Evolutionary conservation across 2,888 invertebrate species (phyloP), one percentile per base, ranked within the genome.

Genomic region (Didymodactylos carnosus): DNA sequence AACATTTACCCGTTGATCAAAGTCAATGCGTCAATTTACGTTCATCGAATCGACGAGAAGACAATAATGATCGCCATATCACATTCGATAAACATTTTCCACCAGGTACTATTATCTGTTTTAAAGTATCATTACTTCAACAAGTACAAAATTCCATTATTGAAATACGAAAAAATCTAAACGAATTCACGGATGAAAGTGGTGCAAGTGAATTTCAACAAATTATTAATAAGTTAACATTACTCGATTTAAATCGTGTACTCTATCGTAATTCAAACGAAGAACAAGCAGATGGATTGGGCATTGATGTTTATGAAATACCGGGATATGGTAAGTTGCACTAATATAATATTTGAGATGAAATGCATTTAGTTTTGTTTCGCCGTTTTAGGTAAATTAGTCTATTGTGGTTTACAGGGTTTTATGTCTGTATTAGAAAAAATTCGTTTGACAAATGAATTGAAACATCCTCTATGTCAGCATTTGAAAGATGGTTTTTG

Each of bases 401-500:
- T 90, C 35, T 97, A 94, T 84, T 90, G 92, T 79, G 97, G 97
- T 11, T 84, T 97, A 23, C 92, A 94, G 86, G 92, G 89, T 75
- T 85, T 91, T 69, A 86, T 90, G 77, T 89, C 91, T 1, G 81
- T 90, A 25, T 82, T 94, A 76, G 87, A 88, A 51, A 88, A 88
- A 72, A 89, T 94, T 75, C 87, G 91, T 62, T 87, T 88, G 95
- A 84, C 94, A 14, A 74, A 74, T 51, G 16, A 94, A 84, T 87
- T 97, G 71, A 97, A 95, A 0, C 97, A 98, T 87, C 90, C 97
- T 23, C 83, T 99, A 79, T 97, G 97, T 85, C 87, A 85, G 77
- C 97, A 98, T 86, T 86, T 98, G 77, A 87, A 98, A 77, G 88
- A 90, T 77, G 98, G 98, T 75, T 88, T 92, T 85, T 98, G 98